Conservation (phyloP, 2,888 invertebrate species). For the Linyphia triangularis region DNA sequence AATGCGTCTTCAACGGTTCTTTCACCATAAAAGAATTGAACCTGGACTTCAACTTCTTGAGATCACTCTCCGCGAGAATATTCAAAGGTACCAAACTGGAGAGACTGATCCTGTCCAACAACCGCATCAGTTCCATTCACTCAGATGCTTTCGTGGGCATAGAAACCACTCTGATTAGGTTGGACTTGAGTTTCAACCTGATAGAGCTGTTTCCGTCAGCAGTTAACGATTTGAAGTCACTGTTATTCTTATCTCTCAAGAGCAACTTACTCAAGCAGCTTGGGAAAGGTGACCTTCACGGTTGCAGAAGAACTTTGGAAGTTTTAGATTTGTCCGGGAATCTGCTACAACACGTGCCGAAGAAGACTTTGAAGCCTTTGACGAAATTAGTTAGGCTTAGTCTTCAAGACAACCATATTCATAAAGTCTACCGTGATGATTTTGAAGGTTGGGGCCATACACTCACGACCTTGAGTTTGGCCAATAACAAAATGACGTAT, state of each 20-base stretch:
- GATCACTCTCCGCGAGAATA: constrained; percentile 84
- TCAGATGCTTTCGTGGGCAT: constrained; percentile 87
- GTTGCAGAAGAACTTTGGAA: constrained; percentile 67
- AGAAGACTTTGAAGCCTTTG: constrained; percentile 64
- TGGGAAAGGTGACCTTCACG: constrained; percentile 85
- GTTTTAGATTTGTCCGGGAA: constrained; percentile 76
- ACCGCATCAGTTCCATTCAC: constrained; percentile 82
- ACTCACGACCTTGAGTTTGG: constrained; percentile 92
- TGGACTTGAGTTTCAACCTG: constrained; percentile 82
- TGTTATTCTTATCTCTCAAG: constrained; percentile 85
- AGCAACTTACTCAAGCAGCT: constrained; percentile 87
- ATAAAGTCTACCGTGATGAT: constrained; percentile 82
- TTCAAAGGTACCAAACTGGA: constrained; percentile 87
- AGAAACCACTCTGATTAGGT: constrained; percentile 79
- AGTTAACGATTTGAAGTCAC: constrained; percentile 49
- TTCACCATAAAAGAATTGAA: constrained; percentile 82
- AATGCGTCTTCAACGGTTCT: constrained; percentile 65
- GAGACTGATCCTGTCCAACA: constrained; percentile 83
- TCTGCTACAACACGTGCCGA: constrained; percentile 74
- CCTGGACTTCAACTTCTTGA: constrained; percentile 89
- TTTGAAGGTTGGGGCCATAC: constrained; percentile 89
- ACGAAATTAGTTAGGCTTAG: constrained; percentile 74
- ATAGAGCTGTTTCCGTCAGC: constrained; percentile 83
- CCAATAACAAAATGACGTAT: constrained; percentile 92
- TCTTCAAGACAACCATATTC: constrained; percentile 76